Percentiles rank a stretch among this genome's conserved stretches.
These are phyloP conservation scores for Tetramorium simillimum DNA, from an alignment of 1,140 invertebrate species.

Conservation along the genomic window DNA sequence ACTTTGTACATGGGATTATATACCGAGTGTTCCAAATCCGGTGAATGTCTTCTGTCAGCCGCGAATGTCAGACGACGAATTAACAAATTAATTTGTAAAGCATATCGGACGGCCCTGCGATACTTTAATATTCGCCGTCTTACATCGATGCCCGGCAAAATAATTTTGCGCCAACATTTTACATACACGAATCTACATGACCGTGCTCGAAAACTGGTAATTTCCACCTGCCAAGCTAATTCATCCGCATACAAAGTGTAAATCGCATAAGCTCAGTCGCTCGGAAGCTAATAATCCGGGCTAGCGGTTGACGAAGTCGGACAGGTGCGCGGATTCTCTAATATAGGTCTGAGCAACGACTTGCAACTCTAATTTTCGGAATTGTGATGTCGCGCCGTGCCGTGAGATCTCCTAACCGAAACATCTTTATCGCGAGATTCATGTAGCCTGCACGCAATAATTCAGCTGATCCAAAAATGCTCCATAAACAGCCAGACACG, in stretches of 20 bases:
- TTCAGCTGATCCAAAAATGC: constrained; percentile 61
- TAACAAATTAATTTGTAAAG: constrained; percentile 26
- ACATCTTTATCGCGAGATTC: constrained; percentile 70
- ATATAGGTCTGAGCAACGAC: constrained; percentile 57
- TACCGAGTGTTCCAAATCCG: background rate
- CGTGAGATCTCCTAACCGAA: constrained; percentile 50
- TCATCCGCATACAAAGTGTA: constrained; percentile 61
- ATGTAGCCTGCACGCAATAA: constrained; percentile 28
- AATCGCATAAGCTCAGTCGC: constrained; percentile 59
- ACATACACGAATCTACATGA: background rate
- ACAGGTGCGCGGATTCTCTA: constrained; percentile 64
- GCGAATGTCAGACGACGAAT: background rate
- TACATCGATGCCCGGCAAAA: constrained; percentile 16
- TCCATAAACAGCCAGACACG: constrained; percentile 43
- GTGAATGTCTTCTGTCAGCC: constrained; percentile 29
- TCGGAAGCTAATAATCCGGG: constrained; percentile 67
- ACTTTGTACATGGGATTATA: constrained; percentile 14
- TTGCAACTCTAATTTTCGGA: constrained; percentile 65
- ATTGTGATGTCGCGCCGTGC: constrained; percentile 29
- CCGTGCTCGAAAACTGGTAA: constrained; percentile 30
- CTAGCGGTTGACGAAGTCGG: constrained; percentile 46
- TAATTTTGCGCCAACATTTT: background rate
- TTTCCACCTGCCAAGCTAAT: constrained; percentile 58
- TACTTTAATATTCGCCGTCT: background rate
- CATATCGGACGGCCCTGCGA: constrained; percentile 8